phyloP scores from a whole-genome alignment of 1,140 invertebrate genomes.

The Proales similis region DNA sequence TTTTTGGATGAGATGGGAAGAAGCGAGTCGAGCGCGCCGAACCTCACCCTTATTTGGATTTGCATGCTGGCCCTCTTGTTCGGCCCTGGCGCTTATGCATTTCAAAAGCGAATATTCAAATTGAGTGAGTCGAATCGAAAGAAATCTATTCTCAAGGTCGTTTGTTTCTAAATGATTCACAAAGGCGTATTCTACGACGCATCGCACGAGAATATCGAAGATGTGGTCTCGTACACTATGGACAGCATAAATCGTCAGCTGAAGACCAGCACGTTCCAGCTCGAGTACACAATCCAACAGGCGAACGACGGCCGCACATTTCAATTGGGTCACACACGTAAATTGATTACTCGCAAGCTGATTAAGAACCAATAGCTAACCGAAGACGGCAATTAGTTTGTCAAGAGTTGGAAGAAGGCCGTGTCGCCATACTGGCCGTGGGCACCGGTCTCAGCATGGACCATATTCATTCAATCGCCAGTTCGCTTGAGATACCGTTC shows the following conservation, averaged over 20 bases:
- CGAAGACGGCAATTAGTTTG: too few relatives aligned
- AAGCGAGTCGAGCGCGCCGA: too few relatives aligned
- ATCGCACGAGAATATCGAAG: slow-evolving; percentile 11
- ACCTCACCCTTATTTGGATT: too few relatives aligned
- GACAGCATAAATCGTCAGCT: slow-evolving; percentile 33
- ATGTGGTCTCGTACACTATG: slow-evolving; percentile 26
- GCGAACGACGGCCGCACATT: slow-evolving; percentile 1
- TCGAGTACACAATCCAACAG: slow-evolving; percentile 6
- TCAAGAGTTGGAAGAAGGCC: slow-evolving; percentile 24
- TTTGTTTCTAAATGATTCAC: too few relatives aligned
- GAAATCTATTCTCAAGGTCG: too few relatives aligned
- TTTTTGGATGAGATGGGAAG: too few relatives aligned
- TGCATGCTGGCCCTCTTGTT: too few relatives aligned
- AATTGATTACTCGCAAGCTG: too few relatives aligned
- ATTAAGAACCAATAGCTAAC: too few relatives aligned
- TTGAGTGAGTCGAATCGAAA: too few relatives aligned
- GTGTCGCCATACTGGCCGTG: slow-evolving; percentile 5
- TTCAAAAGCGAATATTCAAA: too few relatives aligned
- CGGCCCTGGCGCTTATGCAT: too few relatives aligned
- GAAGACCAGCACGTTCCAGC: slow-evolving; percentile 5
- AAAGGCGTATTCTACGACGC: slow-evolving; percentile 27
- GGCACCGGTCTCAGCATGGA: slow-evolving; percentile 1
- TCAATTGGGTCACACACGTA: slow-evolving; percentile 11
- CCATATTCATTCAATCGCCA: slow-evolving; percentile 2
- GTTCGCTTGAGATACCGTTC: slow-evolving; percentile 8